Evolutionary conservation across 1,140 invertebrate genomes (phyloP), one percentile per base, ranked within the genome.

Genomic region (Ips nitidus): DNA sequence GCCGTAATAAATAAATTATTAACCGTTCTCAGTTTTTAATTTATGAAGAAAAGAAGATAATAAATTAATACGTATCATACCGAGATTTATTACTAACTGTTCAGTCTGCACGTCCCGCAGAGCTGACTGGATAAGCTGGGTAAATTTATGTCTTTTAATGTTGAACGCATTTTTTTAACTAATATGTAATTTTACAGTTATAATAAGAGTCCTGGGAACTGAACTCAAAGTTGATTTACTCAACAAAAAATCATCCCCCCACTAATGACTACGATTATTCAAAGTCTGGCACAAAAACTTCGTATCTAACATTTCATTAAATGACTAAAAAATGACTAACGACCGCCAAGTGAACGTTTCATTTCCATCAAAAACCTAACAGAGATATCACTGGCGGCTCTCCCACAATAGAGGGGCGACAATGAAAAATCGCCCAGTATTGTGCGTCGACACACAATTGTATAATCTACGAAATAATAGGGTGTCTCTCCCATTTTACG

Each of bases 401-500:
- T 66, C 71, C 72, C 61, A 75, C 74, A 75, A 75, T 69, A 68
- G 64, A 55, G 53, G 59, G 59, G 64, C 72, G 73, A 75, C 73
- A 74, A 74, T 72, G 73, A 75, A 72, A 73, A 66, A 75, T 75
- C 56, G 60, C 47, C 67, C 59, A 73, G 72, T 74, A 75, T 75
- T 75, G 74, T 75, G 66, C 71, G 74, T 73, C 74, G 74, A 75
- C 73, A 71, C 70, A 75, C 74, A 75, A 75, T 75, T 75, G 74
- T 73, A 74, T 75, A 75, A 75, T 75, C 72, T 75, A 71, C 67
- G 66, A 71, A 68, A 75, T 75, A 75, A 74, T 74, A 73, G 74
- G 67, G 67, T 58, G 71, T 69, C 67, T 73, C 66, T 71, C 66
- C 69, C 73, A 74, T 75, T 72, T 75, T 73, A 74, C 74, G 71